Conservation (phyloP, 35 echinoderm and acorn worm genomes). For the Heliocidaris erythrogramma region DNA sequence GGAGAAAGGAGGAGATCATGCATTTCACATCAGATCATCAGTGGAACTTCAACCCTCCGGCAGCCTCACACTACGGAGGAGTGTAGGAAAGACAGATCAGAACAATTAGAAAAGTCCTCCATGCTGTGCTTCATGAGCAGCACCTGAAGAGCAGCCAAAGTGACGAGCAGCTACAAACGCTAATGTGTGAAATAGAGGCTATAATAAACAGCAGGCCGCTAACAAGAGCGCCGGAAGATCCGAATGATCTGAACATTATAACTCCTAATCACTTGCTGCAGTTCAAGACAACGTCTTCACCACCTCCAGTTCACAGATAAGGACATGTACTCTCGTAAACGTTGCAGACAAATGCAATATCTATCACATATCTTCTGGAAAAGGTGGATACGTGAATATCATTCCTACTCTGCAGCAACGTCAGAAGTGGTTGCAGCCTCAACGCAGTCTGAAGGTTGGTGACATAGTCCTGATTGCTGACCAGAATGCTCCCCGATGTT, state of each 20-base stretch:
- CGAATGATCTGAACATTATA: constrained; percentile 53
- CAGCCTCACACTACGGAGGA: constrained; percentile 65
- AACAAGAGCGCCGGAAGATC: constrained; percentile 32
- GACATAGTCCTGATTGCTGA: constrained; percentile 54
- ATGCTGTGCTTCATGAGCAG: constrained; percentile 46
- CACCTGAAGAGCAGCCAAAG: constrained; percentile 23
- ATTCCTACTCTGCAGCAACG: no score
- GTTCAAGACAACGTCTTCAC: neutral
- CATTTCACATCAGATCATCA: no score
- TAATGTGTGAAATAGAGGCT: constrained; percentile 51
- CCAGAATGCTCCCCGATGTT: constrained; percentile 11
- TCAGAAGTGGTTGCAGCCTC: constrained; percentile 57
- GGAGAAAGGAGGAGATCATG: constrained; percentile 41
- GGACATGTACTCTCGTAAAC: constrained; percentile 24
- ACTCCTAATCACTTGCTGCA: constrained; percentile 49
- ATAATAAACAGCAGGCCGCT: constrained; percentile 56
- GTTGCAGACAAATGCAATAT: constrained; percentile 62
- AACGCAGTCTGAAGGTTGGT: constrained; percentile 44
- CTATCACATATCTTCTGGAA: constrained; percentile 51
- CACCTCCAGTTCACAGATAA: constrained; percentile 25
- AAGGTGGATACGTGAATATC: no score
- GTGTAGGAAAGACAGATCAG: constrained; percentile 62
- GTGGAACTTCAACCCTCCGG: constrained; percentile 59
- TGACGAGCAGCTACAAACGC: constrained; percentile 45
- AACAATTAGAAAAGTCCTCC: constrained; percentile 44